A percentile compares a stretch with the other conserved stretches of the same genome.
These are phyloP conservation scores for Yponomeuta evonymella DNA, from an alignment of 2,888 invertebrate genomes.

Conservation along the genomic window DNA sequence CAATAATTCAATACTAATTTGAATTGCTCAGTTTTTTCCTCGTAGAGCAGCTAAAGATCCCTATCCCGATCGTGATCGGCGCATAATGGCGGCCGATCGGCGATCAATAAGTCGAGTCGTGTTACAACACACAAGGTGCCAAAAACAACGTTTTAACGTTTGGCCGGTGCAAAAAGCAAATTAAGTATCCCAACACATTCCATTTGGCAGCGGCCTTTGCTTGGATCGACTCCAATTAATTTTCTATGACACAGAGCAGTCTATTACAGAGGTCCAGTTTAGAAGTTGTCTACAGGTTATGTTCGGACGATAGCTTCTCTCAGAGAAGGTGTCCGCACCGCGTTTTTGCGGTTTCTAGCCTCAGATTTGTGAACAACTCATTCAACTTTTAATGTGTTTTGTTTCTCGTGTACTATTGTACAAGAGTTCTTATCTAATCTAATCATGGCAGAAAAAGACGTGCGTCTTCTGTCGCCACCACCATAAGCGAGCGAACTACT, in stretches of 20 bases:
- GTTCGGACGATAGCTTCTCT: too few species aligned
- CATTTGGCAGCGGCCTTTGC: slow-evolving; percentile 16
- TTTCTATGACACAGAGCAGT: slow-evolving; percentile 36
- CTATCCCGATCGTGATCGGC: background rate
- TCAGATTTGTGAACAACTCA: too few species aligned
- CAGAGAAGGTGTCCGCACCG: too few species aligned
- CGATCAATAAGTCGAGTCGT: slow-evolving; percentile 2
- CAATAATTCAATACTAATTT: background rate
- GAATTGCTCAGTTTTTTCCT: background rate
- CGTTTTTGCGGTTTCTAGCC: too few species aligned
- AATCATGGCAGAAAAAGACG: too few species aligned
- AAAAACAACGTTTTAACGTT: slow-evolving; percentile 10
- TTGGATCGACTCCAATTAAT: slow-evolving; percentile 37
- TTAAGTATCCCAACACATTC: slow-evolving; percentile 23
- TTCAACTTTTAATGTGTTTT: too few species aligned
- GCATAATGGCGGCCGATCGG: background rate
- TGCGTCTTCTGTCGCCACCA: too few species aligned
- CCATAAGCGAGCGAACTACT: too few species aligned
- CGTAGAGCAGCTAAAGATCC: background rate
- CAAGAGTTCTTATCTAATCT: too few species aligned
- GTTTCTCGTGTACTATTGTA: too few species aligned
- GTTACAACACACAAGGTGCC: slow-evolving; percentile 7
- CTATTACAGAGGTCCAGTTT: too few species aligned
- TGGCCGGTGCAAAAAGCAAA: background rate
- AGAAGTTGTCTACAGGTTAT: too few species aligned